Conservation (phyloP, 2,888 invertebrate genomes). For the Eupsilia transversa region DNA sequence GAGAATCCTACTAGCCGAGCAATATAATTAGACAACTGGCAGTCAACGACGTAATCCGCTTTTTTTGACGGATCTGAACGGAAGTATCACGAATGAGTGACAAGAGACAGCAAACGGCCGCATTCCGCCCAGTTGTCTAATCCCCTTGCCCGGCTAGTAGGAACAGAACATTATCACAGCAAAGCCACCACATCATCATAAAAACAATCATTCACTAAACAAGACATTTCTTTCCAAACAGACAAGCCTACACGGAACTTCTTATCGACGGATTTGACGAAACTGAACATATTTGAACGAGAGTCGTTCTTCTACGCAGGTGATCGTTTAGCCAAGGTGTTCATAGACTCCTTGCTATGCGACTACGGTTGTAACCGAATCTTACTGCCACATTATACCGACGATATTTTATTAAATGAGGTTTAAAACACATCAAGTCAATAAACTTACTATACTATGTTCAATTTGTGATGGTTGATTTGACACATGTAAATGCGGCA, state of each 20-base stretch:
- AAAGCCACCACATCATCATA: neutral
- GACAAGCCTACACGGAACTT: conserved; percentile 75
- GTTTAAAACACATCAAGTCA: neutral
- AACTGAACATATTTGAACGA: conserved; percentile 78
- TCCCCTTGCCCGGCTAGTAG: too few relatives aligned
- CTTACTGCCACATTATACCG: conserved; percentile 22
- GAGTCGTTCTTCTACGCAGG: conserved; percentile 78
- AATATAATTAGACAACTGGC: too few relatives aligned
- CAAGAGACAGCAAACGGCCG: too few relatives aligned
- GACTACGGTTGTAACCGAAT: conserved; percentile 74
- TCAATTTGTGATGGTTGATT: neutral
- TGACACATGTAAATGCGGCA: neutral
- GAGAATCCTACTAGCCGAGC: too few relatives aligned
- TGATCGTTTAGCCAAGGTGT: conserved; percentile 68
- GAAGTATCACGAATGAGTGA: too few relatives aligned
- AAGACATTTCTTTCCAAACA: conserved; percentile 62
- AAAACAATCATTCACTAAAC: conserved; percentile 9
- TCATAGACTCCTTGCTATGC: conserved; percentile 75
- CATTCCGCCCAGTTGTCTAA: neutral
- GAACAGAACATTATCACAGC: neutral
- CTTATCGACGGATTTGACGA: conserved; percentile 74
- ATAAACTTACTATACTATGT: neutral
- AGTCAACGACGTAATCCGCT: too few relatives aligned
- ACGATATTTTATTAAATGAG: neutral
- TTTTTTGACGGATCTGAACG: too few relatives aligned